Percentiles rank a stretch among this genome's conserved stretches.
These are phyloP conservation scores for Listrodromus nycthemerus DNA, from an alignment of 2,888 invertebrate species.

Conservation along the genomic window DNA sequence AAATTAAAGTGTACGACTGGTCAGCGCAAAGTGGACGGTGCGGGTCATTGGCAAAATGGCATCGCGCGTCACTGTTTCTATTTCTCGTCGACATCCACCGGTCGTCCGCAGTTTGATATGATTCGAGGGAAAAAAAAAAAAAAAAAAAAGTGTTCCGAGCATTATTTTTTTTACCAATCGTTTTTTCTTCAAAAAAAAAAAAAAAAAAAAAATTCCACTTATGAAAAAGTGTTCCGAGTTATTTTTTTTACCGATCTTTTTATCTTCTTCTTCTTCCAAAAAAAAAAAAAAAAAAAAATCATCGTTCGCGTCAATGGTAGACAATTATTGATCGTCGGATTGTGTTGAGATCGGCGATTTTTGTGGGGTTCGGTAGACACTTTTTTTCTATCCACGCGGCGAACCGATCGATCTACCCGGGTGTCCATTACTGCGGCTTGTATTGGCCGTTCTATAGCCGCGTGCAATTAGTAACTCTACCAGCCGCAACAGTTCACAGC, in stretches of 20 bases:
- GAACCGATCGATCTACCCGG: conserved; percentile 72
- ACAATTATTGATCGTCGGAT: neutral
- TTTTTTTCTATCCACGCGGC: neutral
- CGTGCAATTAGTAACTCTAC: conserved; percentile 38
- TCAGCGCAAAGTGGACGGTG: neutral
- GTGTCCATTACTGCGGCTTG: conserved; percentile 58
- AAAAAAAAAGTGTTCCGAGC: too few relatives aligned
- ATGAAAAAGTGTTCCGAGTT: too few relatives aligned
- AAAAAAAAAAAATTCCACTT: neutral
- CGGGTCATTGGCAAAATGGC: neutral
- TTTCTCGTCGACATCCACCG: too few relatives aligned
- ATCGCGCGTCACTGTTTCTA: neutral
- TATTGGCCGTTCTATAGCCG: neutral
- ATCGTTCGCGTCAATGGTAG: neutral
- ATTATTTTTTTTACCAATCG: too few relatives aligned
- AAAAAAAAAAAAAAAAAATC: neutral
- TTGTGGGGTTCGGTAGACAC: neutral
- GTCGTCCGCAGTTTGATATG: too few relatives aligned
- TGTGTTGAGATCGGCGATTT: neutral
- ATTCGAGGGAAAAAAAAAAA: too few relatives aligned
- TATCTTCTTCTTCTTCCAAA: too few relatives aligned
- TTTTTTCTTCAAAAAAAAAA: too few relatives aligned
- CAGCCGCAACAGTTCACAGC: conserved; percentile 39
- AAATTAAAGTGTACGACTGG: neutral
- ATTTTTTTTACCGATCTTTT: too few relatives aligned